phyloP scores from a whole-genome alignment of 2,113 vertebrate genomes.

The Eolophus roseicapilla region DNA sequence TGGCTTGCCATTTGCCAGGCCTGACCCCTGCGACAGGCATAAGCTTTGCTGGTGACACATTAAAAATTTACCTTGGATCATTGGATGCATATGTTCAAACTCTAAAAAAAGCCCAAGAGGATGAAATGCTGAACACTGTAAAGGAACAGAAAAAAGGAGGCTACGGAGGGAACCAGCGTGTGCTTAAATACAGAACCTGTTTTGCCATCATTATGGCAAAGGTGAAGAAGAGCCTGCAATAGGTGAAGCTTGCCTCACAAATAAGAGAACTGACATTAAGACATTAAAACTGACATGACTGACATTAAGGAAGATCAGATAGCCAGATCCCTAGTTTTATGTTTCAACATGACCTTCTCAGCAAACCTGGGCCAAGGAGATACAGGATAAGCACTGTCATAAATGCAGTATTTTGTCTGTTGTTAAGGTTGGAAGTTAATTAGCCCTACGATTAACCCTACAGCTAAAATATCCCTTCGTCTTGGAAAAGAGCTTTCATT shows the following conservation, averaged over 20 bases:
- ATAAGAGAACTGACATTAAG: not conserved
- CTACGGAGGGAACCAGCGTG: not conserved
- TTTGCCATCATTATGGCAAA: not conserved
- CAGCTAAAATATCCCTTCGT: not conserved
- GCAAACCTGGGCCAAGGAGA: not conserved
- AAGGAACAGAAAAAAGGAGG: not conserved
- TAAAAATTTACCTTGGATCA: not conserved
- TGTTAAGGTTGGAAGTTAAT: not conserved
- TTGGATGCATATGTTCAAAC: not conserved
- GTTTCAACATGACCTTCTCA: not conserved
- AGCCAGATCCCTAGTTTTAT: not conserved
- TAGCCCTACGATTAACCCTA: not conserved
- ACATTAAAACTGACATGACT: not conserved
- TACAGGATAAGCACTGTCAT: not conserved
- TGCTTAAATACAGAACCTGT: not conserved
- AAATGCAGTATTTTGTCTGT: not conserved
- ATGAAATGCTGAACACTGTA: not conserved
- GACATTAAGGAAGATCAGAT: not conserved
- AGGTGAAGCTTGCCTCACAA: not conserved
- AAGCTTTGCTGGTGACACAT: not conserved
- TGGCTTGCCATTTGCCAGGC: not conserved
- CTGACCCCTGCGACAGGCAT: not conserved
- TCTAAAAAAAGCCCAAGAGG: not conserved
- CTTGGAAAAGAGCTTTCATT: not conserved
- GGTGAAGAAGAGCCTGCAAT: not conserved